A percentile compares a stretch with the other conserved stretches of the same genome.
phyloP scores from a whole-genome alignment of 2,888 invertebrate genomes.

The Cordilura impudica region DNA sequence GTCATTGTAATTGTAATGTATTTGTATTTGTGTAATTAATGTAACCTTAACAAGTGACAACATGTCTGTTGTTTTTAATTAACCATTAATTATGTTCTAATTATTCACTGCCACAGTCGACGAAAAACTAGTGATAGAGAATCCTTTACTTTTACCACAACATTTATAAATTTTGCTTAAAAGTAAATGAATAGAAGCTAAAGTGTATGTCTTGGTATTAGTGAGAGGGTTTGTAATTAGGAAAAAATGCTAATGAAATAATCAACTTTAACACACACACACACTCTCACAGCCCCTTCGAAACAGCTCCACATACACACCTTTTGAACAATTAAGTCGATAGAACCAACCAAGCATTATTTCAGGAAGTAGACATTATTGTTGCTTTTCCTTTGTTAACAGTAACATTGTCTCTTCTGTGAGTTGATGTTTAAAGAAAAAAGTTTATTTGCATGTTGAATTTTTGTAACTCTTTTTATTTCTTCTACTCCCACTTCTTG shows the following conservation, averaged over 20 bases:
- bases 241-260: constrained; percentile 56
- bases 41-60: constrained; percentile 55
- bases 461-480: constrained; percentile 21
- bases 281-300: background rate
- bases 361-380: constrained; percentile 48
- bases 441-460: constrained; percentile 53
- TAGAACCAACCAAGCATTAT: constrained; percentile 16
- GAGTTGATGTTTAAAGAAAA: background rate
- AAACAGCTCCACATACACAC: constrained; percentile 21
- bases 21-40: constrained; percentile 53
- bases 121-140: background rate
- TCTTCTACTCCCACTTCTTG: constrained; percentile 52
- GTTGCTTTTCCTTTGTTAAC: constrained; percentile 24
- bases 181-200: no score
- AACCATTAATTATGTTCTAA: constrained; percentile 57
- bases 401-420: background rate
- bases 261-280: constrained; percentile 30
- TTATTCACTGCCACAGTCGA: constrained; percentile 42
- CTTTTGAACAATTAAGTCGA: constrained; percentile 51
- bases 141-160: constrained; percentile 20
- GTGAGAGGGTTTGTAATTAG: constrained; percentile 39
- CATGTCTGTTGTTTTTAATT: constrained; percentile 55
- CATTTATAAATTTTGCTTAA: background rate
- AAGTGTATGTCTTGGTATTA: background rate
- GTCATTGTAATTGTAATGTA: constrained; percentile 28